A percentile compares a stretch with the other conserved stretches of the same genome.
These are phyloP conservation scores for Penaeus chinensis DNA, from an alignment of 1,140 invertebrate species.

Conservation along the genomic window DNA sequence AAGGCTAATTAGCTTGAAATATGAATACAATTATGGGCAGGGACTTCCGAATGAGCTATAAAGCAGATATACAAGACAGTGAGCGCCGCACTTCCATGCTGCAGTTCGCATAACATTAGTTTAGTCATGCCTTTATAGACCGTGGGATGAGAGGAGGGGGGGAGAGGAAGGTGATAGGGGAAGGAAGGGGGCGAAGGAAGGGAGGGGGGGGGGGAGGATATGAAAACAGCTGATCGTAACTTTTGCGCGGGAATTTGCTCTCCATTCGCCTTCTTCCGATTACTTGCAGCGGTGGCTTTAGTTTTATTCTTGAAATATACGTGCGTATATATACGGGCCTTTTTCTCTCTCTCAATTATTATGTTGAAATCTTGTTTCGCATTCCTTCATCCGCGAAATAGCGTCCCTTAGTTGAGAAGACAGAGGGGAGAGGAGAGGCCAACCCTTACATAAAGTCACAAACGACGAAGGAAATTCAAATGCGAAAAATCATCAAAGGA, in stretches of 20 bases:
- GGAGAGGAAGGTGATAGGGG: not conserved
- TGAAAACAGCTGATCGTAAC: not conserved
- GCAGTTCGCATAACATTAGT: conserved; percentile 33
- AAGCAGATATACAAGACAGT: conserved; percentile 36
- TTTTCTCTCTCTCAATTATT: too few species aligned
- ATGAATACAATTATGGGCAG: conserved; percentile 56
- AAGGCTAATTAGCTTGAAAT: conserved; percentile 55
- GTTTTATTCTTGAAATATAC: too few species aligned
- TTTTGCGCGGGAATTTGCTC: too few species aligned
- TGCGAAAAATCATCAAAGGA: too few species aligned
- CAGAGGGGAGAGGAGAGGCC: not conserved
- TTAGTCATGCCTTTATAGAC: not conserved
- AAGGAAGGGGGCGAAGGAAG: too few species aligned
- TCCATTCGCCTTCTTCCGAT: too few species aligned
- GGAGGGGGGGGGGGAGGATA: not conserved
- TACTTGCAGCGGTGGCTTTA: too few species aligned
- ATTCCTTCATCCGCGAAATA: too few species aligned
- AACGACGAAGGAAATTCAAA: too few species aligned
- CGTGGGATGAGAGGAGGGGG: not conserved
- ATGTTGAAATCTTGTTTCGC: too few species aligned
- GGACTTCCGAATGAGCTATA: conserved; percentile 40
- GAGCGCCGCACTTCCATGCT: conserved; percentile 11
- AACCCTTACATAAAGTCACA: not conserved
- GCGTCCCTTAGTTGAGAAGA: not conserved
- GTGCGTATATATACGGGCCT: too few species aligned